phyloP scores from a whole-genome alignment of 2,113 vertebrate genomes.

The Sander lucioperca region DNA sequence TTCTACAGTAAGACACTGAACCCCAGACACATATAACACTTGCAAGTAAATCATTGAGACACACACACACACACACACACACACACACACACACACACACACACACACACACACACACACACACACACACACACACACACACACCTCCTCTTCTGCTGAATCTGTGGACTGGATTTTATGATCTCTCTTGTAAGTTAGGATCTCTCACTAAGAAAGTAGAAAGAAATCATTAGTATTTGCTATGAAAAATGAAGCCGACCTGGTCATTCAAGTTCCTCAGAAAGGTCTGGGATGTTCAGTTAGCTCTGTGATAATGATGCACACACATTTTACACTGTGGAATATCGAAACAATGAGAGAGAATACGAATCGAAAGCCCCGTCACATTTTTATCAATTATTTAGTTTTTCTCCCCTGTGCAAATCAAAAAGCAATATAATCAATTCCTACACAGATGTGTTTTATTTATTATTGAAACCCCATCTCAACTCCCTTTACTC shows the following conservation, averaged over 20 bases:
- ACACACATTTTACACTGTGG: not conserved
- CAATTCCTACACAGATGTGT: conserved; percentile 33
- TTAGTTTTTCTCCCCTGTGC: conserved; percentile 54
- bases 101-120: not conserved
- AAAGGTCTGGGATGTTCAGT: not conserved
- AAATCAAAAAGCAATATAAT: conserved; percentile 56
- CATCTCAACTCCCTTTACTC: conserved; percentile 10
- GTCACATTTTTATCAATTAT: conserved; percentile 65
- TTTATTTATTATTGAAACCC: conserved; percentile 51
- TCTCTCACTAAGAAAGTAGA: not conserved
- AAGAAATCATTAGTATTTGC: not conserved
- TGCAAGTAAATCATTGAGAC: not conserved
- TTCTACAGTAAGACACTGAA: conserved; percentile 17
- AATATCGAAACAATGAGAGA: conserved; percentile 13
- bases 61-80: not conserved
- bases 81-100: not conserved
- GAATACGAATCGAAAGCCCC: conserved; percentile 27
- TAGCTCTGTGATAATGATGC: conserved; percentile 17
- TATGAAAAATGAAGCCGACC: not conserved
- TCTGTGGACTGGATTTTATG: not conserved
- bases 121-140: not conserved
- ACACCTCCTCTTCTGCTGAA: not conserved
- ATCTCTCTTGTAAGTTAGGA: not conserved
- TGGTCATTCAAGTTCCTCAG: not conserved
- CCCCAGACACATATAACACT: not conserved